These are phyloP conservation scores for Rhegmatorhina hoffmannsi DNA, from an alignment of 2,113 vertebrate genomes.

Conservation along the genomic window DNA sequence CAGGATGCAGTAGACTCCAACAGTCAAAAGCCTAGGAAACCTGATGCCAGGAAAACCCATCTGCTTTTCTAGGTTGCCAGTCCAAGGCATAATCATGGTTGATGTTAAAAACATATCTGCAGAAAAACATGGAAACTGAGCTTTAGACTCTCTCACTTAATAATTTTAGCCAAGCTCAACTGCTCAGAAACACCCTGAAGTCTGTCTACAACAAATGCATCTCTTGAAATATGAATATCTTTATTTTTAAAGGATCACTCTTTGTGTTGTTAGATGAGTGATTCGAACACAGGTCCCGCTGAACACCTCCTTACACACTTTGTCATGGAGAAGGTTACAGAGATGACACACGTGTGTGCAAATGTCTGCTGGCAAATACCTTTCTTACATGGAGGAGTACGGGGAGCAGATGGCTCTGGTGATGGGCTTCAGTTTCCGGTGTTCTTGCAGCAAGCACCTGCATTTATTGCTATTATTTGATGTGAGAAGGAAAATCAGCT, in stretches of 20 bases:
- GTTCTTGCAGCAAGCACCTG: not conserved
- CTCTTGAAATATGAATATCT: not conserved
- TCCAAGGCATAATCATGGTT: not conserved
- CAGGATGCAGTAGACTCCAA: constrained; percentile 17
- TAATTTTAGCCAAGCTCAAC: not conserved
- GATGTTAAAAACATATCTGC: constrained; percentile 25
- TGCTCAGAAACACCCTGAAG: not conserved
- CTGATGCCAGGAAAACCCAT: constrained; percentile 42
- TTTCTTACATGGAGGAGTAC: not conserved
- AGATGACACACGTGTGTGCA: not conserved
- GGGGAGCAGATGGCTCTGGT: not conserved
- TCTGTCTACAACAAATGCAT: not conserved
- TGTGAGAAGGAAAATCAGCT: not conserved
- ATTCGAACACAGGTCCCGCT: not conserved
- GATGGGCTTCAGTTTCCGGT: not conserved
- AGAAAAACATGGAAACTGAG: not conserved
- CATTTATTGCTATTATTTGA: not conserved
- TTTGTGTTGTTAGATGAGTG: not conserved
- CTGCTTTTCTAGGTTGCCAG: constrained; percentile 30
- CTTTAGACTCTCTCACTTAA: not conserved
- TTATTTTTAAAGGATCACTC: not conserved
- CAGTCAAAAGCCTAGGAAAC: constrained; percentile 36
- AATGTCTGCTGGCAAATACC: not conserved
- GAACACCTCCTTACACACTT: not conserved
- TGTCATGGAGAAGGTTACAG: not conserved